Evolutionary conservation across 2,888 invertebrate species (phyloP).

Genomic region (Nomada hirtipes): DNA sequence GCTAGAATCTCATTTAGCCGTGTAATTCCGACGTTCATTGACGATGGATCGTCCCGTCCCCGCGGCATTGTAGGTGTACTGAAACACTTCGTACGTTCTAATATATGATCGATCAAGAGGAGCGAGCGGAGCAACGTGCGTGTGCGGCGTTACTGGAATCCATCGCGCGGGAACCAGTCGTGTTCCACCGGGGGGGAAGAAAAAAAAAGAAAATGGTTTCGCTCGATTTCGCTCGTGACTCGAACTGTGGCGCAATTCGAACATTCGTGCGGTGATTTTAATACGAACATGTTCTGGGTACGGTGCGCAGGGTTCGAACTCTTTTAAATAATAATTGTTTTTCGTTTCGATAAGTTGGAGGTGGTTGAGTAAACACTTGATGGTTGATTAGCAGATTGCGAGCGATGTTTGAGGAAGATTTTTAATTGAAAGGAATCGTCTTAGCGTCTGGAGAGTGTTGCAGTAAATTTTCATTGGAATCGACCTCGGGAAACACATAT

Average conservation of each 20-base stretch:
- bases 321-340: no score
- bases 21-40: conserved; percentile 79
- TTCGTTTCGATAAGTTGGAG: no score
- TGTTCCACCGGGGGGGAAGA: neutral
- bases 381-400: no score
- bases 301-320: no score
- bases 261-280: neutral
- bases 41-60: conserved; percentile 73
- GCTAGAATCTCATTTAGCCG: conserved; percentile 83
- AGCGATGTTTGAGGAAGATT: no score
- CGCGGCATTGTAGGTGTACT: conserved; percentile 70
- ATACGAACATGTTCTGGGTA: neutral
- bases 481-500: no score
- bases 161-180: conserved; percentile 39
- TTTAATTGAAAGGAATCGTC: no score
- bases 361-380: no score
- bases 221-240: conserved; percentile 23
- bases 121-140: conserved; percentile 51
- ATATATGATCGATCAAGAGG: conserved; percentile 72
- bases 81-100: conserved; percentile 69
- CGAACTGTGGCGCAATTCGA: conserved; percentile 1
- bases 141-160: conserved; percentile 40
- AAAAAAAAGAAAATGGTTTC: conserved; percentile 27
- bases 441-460: no score
- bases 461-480: no score